Conservation (phyloP, 2,888 invertebrate species). For the Epistrophella euchroma region DNA sequence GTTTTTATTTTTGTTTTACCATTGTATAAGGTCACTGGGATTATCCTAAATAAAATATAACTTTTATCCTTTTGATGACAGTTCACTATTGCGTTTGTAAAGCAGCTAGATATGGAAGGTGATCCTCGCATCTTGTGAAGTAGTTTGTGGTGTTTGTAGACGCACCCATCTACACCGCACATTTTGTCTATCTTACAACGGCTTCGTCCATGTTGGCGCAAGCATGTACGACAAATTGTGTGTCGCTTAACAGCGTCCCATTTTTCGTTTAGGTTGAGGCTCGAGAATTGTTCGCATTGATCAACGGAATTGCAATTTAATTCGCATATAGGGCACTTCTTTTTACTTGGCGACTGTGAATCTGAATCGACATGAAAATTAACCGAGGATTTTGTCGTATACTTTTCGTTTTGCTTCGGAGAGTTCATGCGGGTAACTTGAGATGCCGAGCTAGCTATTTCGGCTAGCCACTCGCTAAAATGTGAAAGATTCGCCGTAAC, state of each 20-base stretch:
- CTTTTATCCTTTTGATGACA: background rate
- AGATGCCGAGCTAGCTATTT: background rate
- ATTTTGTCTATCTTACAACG: background rate
- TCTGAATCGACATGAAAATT: background rate
- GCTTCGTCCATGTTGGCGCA: background rate
- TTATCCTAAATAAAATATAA: background rate
- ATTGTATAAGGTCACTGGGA: background rate
- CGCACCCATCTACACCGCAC: too few relatives aligned
- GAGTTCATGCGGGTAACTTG: background rate
- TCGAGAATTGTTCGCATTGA: too few relatives aligned
- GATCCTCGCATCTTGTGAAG: background rate
- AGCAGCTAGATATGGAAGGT: accelerated
- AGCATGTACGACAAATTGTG: background rate
- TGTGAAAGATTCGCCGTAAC: background rate
- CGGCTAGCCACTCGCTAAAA: background rate
- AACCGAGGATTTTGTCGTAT: background rate
- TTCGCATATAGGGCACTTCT: too few relatives aligned
- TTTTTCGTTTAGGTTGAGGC: too few relatives aligned
- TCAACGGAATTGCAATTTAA: too few relatives aligned
- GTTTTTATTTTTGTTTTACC: background rate
- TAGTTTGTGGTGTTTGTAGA: background rate
- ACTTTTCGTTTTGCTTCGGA: background rate
- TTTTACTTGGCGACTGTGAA: too few relatives aligned
- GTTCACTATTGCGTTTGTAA: background rate
- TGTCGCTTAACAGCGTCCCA: background rate